Conservation (phyloP, 2,113 vertebrate genomes). For the Pedionomus torquatus region DNA sequence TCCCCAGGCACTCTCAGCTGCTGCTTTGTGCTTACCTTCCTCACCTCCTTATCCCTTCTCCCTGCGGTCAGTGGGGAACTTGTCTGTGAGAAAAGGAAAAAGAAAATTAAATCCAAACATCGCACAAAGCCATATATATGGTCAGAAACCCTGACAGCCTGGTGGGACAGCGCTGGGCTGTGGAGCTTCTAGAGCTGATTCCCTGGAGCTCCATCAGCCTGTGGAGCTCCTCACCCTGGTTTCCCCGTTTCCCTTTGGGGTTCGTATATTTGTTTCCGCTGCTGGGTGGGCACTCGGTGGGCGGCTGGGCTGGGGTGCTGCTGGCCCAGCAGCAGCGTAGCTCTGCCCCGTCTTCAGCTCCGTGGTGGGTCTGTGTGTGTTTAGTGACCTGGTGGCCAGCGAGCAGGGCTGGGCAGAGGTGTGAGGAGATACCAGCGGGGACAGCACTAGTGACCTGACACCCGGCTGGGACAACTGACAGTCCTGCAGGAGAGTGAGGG, state of each 20-base stretch:
- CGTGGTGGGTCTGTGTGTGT: background rate
- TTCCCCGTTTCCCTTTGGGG: background rate
- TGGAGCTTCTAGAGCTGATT: background rate
- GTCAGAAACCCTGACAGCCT: background rate
- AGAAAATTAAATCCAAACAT: background rate
- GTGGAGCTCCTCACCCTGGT: background rate
- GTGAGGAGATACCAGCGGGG: background rate
- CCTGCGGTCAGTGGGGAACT: background rate
- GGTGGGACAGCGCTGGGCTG: background rate
- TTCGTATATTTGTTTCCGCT: no score
- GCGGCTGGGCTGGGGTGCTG: background rate
- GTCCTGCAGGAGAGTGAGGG: background rate
- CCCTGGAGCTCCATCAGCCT: background rate
- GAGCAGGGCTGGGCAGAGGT: background rate
- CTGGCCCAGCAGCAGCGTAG: rapidly evolving
- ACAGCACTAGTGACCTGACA: background rate
- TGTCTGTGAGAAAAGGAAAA: background rate
- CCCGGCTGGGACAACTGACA: background rate
- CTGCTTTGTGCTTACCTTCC: background rate
- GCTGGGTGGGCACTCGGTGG: rapidly evolving
- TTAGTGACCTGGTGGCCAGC: background rate
- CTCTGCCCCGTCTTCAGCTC: background rate
- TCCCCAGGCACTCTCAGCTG: rapidly evolving
- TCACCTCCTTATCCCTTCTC: background rate
- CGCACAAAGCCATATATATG: background rate